Evolutionary conservation across 2,888 invertebrate species (phyloP).

Genomic region (Eurytoma californica): DNA sequence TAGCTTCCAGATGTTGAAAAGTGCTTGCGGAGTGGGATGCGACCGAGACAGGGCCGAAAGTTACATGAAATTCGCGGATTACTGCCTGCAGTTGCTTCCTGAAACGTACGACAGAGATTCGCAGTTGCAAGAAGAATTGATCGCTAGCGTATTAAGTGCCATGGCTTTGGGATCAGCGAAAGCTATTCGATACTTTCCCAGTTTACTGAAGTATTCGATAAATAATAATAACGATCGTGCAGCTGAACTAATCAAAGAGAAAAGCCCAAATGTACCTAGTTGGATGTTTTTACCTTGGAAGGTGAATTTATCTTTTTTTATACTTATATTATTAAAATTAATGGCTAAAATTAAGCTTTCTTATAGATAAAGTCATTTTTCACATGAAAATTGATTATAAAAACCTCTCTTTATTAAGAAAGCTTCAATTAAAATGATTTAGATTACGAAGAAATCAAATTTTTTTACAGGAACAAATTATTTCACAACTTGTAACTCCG

Average conservation of each 20-base stretch:
- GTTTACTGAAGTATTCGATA: conserved; percentile 76
- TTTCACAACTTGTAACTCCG: conserved; percentile 75
- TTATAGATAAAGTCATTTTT: background rate
- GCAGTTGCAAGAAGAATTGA: conserved; percentile 62
- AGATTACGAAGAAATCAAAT: background rate
- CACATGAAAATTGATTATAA: background rate
- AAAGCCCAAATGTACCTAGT: conserved; percentile 77
- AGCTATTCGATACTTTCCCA: conserved; percentile 81
- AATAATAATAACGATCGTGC: conserved; percentile 64
- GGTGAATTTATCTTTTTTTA: conserved; percentile 59
- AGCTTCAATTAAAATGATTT: too few relatives aligned
- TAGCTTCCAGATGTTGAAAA: conserved; percentile 59
- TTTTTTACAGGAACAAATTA: conserved; percentile 76
- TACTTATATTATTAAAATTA: background rate
- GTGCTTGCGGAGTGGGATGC: conserved; percentile 56
- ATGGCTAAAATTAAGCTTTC: background rate
- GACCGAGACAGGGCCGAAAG: conserved; percentile 57
- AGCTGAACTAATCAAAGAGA: conserved; percentile 74
- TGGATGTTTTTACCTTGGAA: conserved; percentile 85
- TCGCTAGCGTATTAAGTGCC: conserved; percentile 77
- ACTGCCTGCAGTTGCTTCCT: conserved; percentile 60
- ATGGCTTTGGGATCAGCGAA: conserved; percentile 79
- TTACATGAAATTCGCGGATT: conserved; percentile 63
- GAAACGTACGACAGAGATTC: background rate
- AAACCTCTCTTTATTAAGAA: background rate